phyloP scores from a whole-genome alignment of 1,140 invertebrate species.

The Hyphantria cunea region DNA sequence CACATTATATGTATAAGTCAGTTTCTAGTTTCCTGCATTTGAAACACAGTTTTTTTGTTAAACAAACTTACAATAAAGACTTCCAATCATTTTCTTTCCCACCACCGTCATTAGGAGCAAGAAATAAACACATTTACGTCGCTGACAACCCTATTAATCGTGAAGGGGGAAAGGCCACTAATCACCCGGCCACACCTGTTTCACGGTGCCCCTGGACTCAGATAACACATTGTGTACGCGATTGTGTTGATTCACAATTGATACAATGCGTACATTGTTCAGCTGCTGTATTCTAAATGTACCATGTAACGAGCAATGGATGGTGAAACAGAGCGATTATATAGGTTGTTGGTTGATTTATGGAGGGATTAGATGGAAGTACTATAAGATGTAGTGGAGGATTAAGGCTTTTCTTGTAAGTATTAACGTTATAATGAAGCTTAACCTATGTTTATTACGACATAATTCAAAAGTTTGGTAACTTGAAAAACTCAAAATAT shows the following conservation, averaged over 20 bases:
- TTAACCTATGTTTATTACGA: background rate
- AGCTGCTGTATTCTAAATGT: slow-evolving; percentile 4
- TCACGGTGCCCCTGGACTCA: background rate
- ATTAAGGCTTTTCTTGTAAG: background rate
- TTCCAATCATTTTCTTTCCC: background rate
- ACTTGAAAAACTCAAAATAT: too few relatives aligned
- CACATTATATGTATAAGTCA: too few relatives aligned
- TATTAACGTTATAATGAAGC: background rate
- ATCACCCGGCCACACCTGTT: slow-evolving; percentile 18
- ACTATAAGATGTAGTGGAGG: background rate
- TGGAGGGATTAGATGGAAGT: background rate
- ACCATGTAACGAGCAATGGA: slow-evolving; percentile 9
- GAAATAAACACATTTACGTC: too few relatives aligned
- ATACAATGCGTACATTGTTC: slow-evolving; percentile 24
- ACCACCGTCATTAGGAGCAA: background rate
- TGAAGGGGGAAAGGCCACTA: slow-evolving; percentile 10
- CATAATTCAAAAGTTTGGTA: background rate
- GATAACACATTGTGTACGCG: slow-evolving; percentile 24
- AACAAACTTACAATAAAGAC: background rate
- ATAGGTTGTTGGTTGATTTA: background rate
- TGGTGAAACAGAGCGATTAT: background rate
- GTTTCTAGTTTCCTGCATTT: background rate
- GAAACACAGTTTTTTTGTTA: background rate
- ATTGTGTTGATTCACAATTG: slow-evolving; percentile 23
- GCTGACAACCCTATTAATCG: slow-evolving; percentile 2